These are phyloP conservation scores for Chymomyza amoena DNA, from an alignment of 2,888 invertebrate genomes.

Conservation along the genomic window DNA sequence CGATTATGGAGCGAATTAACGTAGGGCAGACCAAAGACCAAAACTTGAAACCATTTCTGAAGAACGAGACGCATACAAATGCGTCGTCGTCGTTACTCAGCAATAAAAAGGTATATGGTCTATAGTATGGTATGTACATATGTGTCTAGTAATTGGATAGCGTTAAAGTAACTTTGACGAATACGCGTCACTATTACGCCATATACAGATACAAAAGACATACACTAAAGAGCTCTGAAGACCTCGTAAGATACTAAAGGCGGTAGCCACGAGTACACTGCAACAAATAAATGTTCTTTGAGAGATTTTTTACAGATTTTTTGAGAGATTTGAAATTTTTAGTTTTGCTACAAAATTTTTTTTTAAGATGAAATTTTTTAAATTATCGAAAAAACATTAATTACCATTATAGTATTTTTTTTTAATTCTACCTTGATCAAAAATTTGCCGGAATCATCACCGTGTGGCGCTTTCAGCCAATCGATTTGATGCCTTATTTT, in stretches of 20 bases:
- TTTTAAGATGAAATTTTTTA: too few species aligned
- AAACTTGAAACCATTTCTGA: background rate
- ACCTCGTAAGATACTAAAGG: background rate
- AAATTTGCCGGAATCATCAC: too few species aligned
- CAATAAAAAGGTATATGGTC: background rate
- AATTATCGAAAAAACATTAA: too few species aligned
- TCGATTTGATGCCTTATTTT: too few species aligned
- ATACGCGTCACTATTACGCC: constrained; percentile 55
- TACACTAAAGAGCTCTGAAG: background rate
- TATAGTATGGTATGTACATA: too few species aligned
- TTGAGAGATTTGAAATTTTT: too few species aligned
- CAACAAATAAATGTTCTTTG: background rate
- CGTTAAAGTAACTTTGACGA: constrained; percentile 23
- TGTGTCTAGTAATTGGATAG: background rate
- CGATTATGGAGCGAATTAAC: background rate
- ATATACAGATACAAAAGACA: constrained; percentile 28
- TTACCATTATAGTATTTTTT: too few species aligned
- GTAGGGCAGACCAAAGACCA: background rate
- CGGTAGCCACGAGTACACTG: background rate
- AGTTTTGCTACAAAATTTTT: too few species aligned
- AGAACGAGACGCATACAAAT: constrained; percentile 1
- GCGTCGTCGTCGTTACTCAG: background rate
- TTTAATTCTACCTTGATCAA: too few species aligned
- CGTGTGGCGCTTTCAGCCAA: too few species aligned
- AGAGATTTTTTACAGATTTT: too few species aligned